Base-by-base conservation (phyloP, 2,888 invertebrate species). In the Spisula subtruncata region DNA sequence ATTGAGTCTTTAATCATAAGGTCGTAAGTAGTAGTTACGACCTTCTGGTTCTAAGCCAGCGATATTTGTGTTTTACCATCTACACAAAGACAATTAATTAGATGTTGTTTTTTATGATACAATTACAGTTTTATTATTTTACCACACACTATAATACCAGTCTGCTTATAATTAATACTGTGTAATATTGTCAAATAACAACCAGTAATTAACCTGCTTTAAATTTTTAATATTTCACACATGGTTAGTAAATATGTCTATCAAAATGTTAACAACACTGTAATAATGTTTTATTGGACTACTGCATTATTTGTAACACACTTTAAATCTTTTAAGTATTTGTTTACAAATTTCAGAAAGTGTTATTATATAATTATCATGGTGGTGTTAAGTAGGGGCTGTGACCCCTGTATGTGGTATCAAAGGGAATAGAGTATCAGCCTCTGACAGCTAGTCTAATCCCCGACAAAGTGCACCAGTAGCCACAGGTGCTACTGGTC, bases 361-460 rank as follows among this genome's bases (percentile, higher is more conserved):
- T 75, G 75, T 75, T 35, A 32, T 32, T 75, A 18, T 75, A 32
- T 0, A 75, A 75, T 75, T 75, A 75, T 6, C 75, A 32, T 12
- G 1, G 10, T 12, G 8, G 32, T 75, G 75, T 75, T 75, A 75
- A 75, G 35, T 75, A 35, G 2, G 29, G 5, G 5, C n/a, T 18
- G 1, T 5, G 4, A 18, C 35, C n/a, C 18, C n/a, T 75, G 35
- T 75, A 10, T 75, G n/a, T 14, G 71, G 54, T 25, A 56, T 87
- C 85, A 90, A 90, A 87, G 71, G 29, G 87, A 85, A 87, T 90
- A 48, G 12, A 14, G 18, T 60, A 90, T 60, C 79, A 85, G 81
- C 54, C 29, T 60, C 71, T 87, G 75, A 75, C 90, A 90, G 87
- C 90, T 90, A 46, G 25, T 48, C 35, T 60, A 88, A 83, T 79